Percentiles rank a stretch among this genome's conserved stretches.
Conservation (phyloP, 2,888 invertebrate species). For the Mythimna albipuncta region DNA sequence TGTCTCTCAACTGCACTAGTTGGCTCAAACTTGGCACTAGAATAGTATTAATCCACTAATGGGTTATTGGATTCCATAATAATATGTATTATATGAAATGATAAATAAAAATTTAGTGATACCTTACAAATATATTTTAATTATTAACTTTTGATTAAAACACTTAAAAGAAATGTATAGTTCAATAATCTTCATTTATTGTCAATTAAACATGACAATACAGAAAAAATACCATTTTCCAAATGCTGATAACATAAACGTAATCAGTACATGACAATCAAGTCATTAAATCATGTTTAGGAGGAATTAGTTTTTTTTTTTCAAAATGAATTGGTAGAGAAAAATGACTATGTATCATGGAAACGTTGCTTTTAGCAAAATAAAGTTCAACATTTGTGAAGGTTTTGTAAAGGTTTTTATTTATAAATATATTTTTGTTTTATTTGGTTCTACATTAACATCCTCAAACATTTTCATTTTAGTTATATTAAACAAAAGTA, state of each 20-base stretch:
- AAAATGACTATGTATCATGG: conserved; percentile 30
- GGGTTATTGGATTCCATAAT: conserved; percentile 65
- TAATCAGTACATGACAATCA: conserved; percentile 18
- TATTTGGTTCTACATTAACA: conserved; percentile 27
- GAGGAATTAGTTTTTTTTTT: conserved; percentile 17
- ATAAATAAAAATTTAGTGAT: conserved; percentile 66
- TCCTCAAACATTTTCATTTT: conserved; percentile 11
- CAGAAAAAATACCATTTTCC: neutral
- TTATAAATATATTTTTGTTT: conserved; percentile 54
- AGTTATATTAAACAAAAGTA: neutral
- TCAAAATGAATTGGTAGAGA: conserved; percentile 20
- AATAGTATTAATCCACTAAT: conserved; percentile 63
- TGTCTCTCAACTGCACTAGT: conserved; percentile 40
- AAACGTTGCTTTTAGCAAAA: conserved; percentile 48
- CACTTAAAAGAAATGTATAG: conserved; percentile 21
- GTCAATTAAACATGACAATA: conserved; percentile 22
- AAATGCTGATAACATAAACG: conserved; percentile 19
- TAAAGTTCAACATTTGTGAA: conserved; percentile 50
- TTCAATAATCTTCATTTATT: conserved; percentile 19
- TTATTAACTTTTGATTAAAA: conserved; percentile 33
- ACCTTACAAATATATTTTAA: conserved; percentile 57
- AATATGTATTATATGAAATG: conserved; percentile 64
- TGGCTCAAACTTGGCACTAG: conserved; percentile 59
- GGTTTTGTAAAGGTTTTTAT: conserved; percentile 58
- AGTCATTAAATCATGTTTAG: conserved; percentile 41